Base-by-base conservation (phyloP, 2,888 invertebrate species). In the Spodoptera picta region DNA sequence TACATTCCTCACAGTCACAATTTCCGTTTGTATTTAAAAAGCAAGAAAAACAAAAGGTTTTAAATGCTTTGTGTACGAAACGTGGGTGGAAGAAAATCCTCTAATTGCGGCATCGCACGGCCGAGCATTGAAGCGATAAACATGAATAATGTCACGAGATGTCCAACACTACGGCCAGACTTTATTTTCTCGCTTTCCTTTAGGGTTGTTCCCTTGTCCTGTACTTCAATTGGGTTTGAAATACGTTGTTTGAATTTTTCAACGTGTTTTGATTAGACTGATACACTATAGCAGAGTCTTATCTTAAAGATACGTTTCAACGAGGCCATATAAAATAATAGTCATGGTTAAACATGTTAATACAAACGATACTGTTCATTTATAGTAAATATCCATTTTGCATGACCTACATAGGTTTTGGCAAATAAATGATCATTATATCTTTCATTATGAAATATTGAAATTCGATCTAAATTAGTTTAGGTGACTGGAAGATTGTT, bases 91-190 rank as follows among this genome's bases (percentile, higher is more conserved):
- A 83, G 80, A 86, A 84, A 90, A 90, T 90, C 85, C 88, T 89
- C 88, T 93, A 93, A 94, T 94, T 93, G 92, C 90, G 90, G 89
- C 81, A 86, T 89, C 90, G 85, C 81, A 81, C 78, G 79, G 80
- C 75, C 77, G 77, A 69, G 82, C 79, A 80, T 74, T 77, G 70
- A 77, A 60, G 77, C 87, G 93, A 94, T 94, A 93, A 94, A 93
- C 93, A 90, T 93, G 93, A 94, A 92, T 93, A 90, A 93, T 93
- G 93, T 90, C 87, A 83, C 78, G 83, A 86, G 82, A 87, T 90
- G 93, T 90, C 92, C 92, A 85, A 90, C 90, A 87, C 83, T 83
- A 85, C 81, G 80, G 80, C 73, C 72, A 73, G 86, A 92, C 89
- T 92, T 90, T 89, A 90, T 92, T 91, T 90, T 89, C 88, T 90